Base-by-base conservation (phyloP, 2,888 invertebrate genomes). In the Anthophora plumipes region DNA sequence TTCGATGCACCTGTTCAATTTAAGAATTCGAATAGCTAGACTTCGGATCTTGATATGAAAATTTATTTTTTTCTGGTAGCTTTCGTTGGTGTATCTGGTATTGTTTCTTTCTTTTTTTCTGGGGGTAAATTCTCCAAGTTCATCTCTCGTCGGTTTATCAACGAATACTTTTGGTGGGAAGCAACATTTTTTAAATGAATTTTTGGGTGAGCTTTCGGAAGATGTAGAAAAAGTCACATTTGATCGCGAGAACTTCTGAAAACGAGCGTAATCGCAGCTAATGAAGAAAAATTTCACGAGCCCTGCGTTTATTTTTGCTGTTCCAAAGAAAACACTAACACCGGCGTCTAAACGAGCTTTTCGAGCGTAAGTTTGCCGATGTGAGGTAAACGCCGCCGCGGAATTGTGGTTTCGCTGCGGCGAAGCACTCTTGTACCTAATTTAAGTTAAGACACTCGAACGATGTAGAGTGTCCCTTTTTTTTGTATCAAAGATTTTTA, bases 401-500 rank as follows among this genome's bases (percentile, higher is more conserved):
- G 20, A 25, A 76, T 57, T 46, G 11, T 25, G 37, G 72, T 74
- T 68, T 60, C 59, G 75, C 68, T 17, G 54, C 59, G 52, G 39
- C 54, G 11, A 61, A 50, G 50, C 77, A 81, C 72, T 68, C 61
- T 77, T 85, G 82, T 85, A 87, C 81, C 79, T 88, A 81, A 86
- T 55, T 81, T 85, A 85, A 77, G 81, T 72, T 85, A 87, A 88
- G 80, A 57, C 39, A 64, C 70, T 59, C 66, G 55, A 76, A 61
- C 74, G 78, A 43, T 54, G 43, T 68, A 61, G 72, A 73, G 57
- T 84, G 68, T 75, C 57, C 59, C 57, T 61, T 87, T 85, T 86
- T 89, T 85, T 86, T 89, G 79, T 88, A 88, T 88, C 82, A 80
- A 89, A 89, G 78, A 77, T 83, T 77, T 80, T 70, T 79, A 89